Base-by-base conservation (phyloP, 2,113 vertebrate species). In the Eurypyga helias region DNA sequence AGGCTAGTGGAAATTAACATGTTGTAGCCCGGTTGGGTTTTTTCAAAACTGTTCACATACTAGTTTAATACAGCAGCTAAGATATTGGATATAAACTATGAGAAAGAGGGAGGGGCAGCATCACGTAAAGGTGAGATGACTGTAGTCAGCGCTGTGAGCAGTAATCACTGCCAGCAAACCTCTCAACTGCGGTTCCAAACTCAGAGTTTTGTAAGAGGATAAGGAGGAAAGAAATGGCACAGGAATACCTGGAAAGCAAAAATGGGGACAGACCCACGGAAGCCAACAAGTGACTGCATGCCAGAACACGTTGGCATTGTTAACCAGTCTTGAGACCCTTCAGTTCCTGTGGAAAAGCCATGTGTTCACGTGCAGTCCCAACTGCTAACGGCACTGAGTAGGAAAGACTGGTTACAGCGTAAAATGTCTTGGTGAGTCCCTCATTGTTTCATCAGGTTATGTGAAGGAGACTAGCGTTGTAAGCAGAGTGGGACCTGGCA, bases 141-240 rank as follows among this genome's bases (percentile, higher is more conserved):
- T n/a, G 17, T 2, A 0, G 7, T 75, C 52, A 34, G 28, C 31
- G 25, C 45, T 1, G 1, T 57, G 19, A 31, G 23, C 15, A 26
- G 17, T 54, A 38, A 66, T 48, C 8, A 31, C 0, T 0, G 15
- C 48, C 29, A 36, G 24, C 36, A 67, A 46, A 62, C 8, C 1
- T 4, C 36, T 33, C 38, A 69, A 33, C 9, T 75, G 41, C 41
- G 10, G 41, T 41, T 41, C 41, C 41, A 41, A 41, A 41, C 41
- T 69, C 13, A 33, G 55, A 41, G 15, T 29, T 87, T 26, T 81
- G 24, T 10, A 92, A 87, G 31, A 62, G 25, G 38, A 21, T 62
- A 71, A 34, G 5, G 41, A 66, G 36, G 36, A 71, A 55, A 49
- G 9, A 71, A 66, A 76, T 29, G 12, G 23, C 6, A 36, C 52